Conservation (phyloP, 2,797 vertebrate genomes). For the Neosilurus hyrtlii region DNA sequence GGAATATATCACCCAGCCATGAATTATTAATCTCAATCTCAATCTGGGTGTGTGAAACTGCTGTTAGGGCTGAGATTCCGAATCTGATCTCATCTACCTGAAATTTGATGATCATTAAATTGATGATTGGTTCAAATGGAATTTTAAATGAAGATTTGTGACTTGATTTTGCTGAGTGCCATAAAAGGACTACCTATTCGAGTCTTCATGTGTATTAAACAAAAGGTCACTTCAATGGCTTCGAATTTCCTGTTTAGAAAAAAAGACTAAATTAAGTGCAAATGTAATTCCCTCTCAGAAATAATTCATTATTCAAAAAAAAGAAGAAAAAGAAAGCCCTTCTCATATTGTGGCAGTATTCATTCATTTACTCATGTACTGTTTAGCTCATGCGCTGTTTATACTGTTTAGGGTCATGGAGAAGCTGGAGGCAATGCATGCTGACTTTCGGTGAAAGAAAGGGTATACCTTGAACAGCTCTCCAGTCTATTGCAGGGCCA, state of each 20-base stretch:
- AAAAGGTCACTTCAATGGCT: neutral
- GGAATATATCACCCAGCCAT: conserved; percentile 43
- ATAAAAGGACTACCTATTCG: neutral
- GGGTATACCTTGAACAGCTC: too few relatives aligned
- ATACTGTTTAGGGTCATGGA: too few relatives aligned
- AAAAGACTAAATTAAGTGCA: neutral
- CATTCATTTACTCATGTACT: too few relatives aligned
- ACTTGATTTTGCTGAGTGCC: neutral
- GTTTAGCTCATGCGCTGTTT: too few relatives aligned
- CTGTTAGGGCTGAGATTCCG: conserved; percentile 18
- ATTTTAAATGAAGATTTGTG: conserved; percentile 35
- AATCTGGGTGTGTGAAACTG: conserved; percentile 17
- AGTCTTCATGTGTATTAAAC: neutral
- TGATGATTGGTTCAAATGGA: conserved; percentile 35
- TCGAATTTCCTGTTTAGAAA: neutral
- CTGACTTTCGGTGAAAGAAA: too few relatives aligned
- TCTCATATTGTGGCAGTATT: neutral
- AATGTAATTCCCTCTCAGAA: neutral
- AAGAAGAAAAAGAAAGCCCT: neutral
- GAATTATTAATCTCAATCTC: conserved; percentile 47
- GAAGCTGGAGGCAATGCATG: too few relatives aligned
- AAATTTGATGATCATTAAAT: conserved; percentile 33
- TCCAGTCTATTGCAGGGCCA: too few relatives aligned
- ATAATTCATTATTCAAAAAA: neutral
- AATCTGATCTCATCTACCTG: conserved; percentile 33